Conservation (phyloP, 2,888 invertebrate genomes). For the Caenorhabditis sp. region DNA sequence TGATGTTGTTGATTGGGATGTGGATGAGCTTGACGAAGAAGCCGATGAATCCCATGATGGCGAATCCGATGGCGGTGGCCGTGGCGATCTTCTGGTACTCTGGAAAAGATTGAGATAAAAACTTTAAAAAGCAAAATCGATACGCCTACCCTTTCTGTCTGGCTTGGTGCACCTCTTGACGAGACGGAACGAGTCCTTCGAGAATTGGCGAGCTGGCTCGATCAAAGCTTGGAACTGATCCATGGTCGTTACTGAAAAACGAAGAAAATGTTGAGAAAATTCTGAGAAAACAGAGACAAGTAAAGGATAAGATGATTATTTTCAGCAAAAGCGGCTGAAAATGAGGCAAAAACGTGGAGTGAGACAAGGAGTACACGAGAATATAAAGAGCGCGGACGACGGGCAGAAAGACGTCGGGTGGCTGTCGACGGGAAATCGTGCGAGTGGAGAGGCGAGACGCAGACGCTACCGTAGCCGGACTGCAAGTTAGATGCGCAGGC, state of each 20-base stretch:
- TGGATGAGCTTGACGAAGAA: constrained; percentile 99
- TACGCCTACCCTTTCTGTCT: constrained; percentile 92
- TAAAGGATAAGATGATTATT: constrained; percentile 13
- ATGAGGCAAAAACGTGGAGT: constrained; percentile 6
- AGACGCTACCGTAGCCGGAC: constrained; percentile 54
- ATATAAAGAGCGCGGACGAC: constrained; percentile 16
- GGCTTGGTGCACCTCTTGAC: constrained; percentile 99
- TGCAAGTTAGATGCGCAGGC: constrained; percentile 60
- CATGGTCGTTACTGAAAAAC: constrained; percentile 83
- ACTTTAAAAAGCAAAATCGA: not conserved
- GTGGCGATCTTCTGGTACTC: constrained; percentile 99
- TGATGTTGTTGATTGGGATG: constrained; percentile 89
- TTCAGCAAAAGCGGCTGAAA: constrained; percentile 12
- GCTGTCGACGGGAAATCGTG: constrained; percentile 49
- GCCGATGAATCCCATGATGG: constrained; percentile 99
- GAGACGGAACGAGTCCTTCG: constrained; percentile 97
- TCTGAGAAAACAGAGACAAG: not conserved
- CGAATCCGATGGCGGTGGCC: constrained; percentile 99
- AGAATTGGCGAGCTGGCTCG: constrained; percentile 95
- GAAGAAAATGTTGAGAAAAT: not conserved
- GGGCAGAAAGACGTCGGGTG: constrained; percentile 7
- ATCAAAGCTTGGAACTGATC: constrained; percentile 95
- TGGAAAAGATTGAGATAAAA: constrained; percentile 79
- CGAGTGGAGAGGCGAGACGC: constrained; percentile 51
- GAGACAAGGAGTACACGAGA: not conserved